phyloP scores from a whole-genome alignment of 2,888 invertebrate species.

The Euplexia lucipara region DNA sequence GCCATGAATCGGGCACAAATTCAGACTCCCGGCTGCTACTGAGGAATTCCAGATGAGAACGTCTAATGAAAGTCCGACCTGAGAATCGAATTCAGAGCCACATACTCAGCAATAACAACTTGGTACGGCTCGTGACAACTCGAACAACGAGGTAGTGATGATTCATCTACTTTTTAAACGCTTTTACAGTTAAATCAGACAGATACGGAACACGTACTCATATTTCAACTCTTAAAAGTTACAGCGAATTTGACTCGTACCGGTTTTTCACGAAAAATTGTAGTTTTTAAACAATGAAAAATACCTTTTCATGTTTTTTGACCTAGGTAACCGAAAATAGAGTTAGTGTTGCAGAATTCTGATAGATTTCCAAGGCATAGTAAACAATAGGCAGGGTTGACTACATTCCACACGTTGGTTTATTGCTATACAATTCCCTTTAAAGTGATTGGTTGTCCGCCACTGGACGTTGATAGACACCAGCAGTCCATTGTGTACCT shows the following conservation, averaged over 20 bases:
- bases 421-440: constrained; percentile 21
- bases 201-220: constrained; percentile 5
- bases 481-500: constrained; percentile 20
- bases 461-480: constrained; percentile 14
- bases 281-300: constrained; percentile 13
- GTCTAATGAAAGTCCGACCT: too few relatives aligned
- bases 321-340: background rate
- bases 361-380: constrained; percentile 3
- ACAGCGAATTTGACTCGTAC: background rate
- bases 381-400: constrained; percentile 17
- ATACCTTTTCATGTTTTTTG: constrained; percentile 6
- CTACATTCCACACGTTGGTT: constrained; percentile 4
- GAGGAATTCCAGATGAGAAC: too few relatives aligned
- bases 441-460: constrained; percentile 26
- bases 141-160: too few relatives aligned
- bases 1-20: too few relatives aligned
- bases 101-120: too few relatives aligned
- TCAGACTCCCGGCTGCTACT: too few relatives aligned
- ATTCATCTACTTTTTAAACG: constrained; percentile 13
- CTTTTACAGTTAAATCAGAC: constrained; percentile 6
- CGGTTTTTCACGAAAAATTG: constrained; percentile 3
- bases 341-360: background rate
- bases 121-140: too few relatives aligned
- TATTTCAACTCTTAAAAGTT: constrained; percentile 20
- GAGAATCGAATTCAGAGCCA: too few relatives aligned